Percentiles rank a stretch among this genome's conserved stretches.
phyloP scores from a whole-genome alignment of 2,113 vertebrate genomes.

The Todiramphus chloris region DNA sequence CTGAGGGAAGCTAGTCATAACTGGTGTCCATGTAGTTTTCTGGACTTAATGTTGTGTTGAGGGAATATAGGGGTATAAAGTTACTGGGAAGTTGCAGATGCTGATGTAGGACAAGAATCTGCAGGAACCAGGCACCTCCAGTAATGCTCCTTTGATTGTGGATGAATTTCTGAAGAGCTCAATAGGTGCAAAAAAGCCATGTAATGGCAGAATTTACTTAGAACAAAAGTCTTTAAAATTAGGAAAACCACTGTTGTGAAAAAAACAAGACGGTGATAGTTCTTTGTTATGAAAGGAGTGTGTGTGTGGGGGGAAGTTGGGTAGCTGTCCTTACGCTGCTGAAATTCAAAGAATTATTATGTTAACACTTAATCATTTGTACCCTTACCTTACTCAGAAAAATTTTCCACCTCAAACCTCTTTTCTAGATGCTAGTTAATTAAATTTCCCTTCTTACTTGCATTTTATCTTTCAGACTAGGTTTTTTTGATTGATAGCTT shows the following conservation, averaged over 20 bases:
- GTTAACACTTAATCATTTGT: not conserved
- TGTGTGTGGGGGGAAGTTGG: not conserved
- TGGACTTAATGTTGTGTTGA: not conserved
- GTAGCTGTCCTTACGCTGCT: not conserved
- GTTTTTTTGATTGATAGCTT: not conserved
- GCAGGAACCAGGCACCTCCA: not conserved
- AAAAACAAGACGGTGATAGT: not conserved
- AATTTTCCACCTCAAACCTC: not conserved
- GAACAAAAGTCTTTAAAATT: not conserved
- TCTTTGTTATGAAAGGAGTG: not conserved
- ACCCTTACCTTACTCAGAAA: not conserved
- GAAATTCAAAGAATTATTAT: not conserved
- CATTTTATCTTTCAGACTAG: not conserved
- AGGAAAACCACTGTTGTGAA: not conserved
- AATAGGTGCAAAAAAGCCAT: not conserved
- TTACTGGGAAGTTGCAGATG: not conserved
- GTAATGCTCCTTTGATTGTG: not conserved
- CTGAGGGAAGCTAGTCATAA: rapidly evolving
- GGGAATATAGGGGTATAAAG: not conserved
- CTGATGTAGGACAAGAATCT: not conserved
- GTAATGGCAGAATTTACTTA: not conserved
- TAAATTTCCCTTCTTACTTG: constrained; percentile 1
- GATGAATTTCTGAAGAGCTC: not conserved
- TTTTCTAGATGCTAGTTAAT: constrained; percentile 10
- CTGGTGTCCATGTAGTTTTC: not conserved